Evolutionary conservation across 2,888 invertebrate genomes (phyloP).

Genomic region (Trypoxylon attenuatum): DNA sequence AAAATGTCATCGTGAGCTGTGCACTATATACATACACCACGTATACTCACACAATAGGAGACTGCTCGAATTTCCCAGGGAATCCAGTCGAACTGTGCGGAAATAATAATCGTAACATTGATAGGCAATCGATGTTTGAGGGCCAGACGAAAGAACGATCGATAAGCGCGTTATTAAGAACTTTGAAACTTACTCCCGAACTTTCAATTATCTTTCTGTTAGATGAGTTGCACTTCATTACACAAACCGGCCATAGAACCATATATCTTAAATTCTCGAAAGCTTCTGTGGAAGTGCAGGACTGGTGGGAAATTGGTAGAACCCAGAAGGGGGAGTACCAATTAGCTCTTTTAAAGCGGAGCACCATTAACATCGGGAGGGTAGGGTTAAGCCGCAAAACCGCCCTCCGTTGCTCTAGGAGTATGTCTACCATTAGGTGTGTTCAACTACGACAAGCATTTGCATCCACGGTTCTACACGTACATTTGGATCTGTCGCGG

Average conservation of each 20-base stretch:
- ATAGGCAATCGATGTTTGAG: no score
- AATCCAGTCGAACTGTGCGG: background rate
- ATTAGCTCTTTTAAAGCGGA: conserved; percentile 16
- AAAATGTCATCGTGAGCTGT: conserved; percentile 6
- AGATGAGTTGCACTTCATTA: background rate
- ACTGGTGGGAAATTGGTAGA: conserved; percentile 4
- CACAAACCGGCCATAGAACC: background rate
- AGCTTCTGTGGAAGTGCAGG: background rate
- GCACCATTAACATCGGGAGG: conserved; percentile 19
- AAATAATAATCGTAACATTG: background rate
- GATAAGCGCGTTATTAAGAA: background rate
- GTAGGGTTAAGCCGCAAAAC: conserved; percentile 25
- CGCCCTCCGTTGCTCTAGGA: conserved; percentile 12
- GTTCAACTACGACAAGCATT: conserved; percentile 18
- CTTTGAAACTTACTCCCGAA: background rate
- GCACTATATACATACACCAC: no score
- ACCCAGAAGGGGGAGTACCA: conserved; percentile 12
- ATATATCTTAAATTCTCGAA: background rate
- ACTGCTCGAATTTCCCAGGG: background rate
- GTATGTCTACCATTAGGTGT: conserved; percentile 19
- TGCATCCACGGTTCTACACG: no score
- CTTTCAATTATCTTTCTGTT: background rate
- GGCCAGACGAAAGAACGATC: no score
- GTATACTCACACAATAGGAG: background rate
- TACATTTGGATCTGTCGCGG: no score